A percentile compares a stretch with the other conserved stretches of the same genome.
Conservation (phyloP, 2,797 vertebrate species). For the Cheirogaleus major region DNA sequence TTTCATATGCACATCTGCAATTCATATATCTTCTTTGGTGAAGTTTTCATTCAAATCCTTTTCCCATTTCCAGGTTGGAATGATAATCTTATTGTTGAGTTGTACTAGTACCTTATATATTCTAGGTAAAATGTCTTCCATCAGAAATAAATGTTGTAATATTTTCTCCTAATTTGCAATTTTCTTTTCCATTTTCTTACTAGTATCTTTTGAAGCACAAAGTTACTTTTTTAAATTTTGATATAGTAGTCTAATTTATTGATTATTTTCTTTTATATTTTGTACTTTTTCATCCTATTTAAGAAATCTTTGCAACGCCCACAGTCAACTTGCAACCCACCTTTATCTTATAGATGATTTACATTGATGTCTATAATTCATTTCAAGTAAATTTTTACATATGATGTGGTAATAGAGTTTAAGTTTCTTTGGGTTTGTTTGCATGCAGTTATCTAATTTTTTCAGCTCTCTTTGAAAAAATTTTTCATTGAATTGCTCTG, state of each 20-base stretch:
- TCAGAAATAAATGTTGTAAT: not conserved
- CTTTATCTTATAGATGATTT: not conserved
- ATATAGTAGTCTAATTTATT: not conserved
- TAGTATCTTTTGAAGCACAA: not conserved
- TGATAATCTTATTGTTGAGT: not conserved
- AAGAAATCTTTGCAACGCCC: not conserved
- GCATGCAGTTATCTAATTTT: not conserved
- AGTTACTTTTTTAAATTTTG: not conserved
- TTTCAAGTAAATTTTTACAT: not conserved
- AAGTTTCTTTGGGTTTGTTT: not conserved
- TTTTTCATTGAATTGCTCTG: not conserved
- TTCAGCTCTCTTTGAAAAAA: not conserved
- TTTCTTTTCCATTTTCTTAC: not conserved
- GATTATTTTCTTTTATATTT: not conserved
- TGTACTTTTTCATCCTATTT: not conserved
- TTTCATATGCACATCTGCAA: not conserved
- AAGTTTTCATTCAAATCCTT: not conserved
- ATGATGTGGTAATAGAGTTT: not conserved
- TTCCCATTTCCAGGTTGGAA: not conserved
- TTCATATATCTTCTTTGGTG: not conserved
- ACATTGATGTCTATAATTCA: not conserved
- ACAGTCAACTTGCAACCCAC: not conserved
- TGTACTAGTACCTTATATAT: not conserved
- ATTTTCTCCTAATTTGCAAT: not conserved
- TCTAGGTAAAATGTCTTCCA: not conserved